Evolutionary conservation across 2,888 invertebrate genomes (phyloP).

Genomic region (Ophioninae sp.): DNA sequence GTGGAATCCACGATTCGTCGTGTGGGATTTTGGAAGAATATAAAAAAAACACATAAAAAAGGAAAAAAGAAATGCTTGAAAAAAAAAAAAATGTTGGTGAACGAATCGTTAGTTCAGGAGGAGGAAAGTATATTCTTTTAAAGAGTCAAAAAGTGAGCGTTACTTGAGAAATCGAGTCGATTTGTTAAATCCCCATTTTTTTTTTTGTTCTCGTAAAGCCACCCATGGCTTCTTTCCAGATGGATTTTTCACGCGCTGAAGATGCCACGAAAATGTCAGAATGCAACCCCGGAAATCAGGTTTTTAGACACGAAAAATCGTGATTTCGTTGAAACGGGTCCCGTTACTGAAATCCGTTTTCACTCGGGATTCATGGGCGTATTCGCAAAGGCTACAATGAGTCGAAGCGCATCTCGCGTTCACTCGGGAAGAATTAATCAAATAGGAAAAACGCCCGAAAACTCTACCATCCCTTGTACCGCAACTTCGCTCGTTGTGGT

Average conservation of each 20-base stretch:
- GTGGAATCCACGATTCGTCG: constrained; percentile 8
- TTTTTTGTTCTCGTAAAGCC: constrained; percentile 10
- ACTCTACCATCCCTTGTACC: constrained; percentile 42
- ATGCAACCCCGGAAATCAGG: neutral
- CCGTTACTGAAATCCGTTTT: constrained; percentile 27
- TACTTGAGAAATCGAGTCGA: constrained; percentile 61
- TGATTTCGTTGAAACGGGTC: constrained; percentile 14
- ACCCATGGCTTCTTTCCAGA: constrained; percentile 44
- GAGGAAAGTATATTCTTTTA: constrained; percentile 36
- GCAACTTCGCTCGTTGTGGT: constrained; percentile 1
- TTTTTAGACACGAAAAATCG: constrained; percentile 43
- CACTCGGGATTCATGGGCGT: constrained; percentile 59
- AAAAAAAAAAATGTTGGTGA: constrained; percentile 23
- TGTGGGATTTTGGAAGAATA: neutral
- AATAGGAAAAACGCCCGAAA: constrained; percentile 22
- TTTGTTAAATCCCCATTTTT: constrained; percentile 53
- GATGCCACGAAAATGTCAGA: neutral
- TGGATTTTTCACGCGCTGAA: constrained; percentile 19
- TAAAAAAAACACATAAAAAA: neutral
- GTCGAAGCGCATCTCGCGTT: constrained; percentile 25
- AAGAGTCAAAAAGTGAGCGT: constrained; percentile 25
- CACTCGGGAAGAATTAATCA: constrained; percentile 57
- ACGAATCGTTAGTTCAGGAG: constrained; percentile 33
- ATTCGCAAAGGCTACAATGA: neutral
- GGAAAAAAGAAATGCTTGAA: no score